Conservation (phyloP, 2,888 invertebrate species). For the Noctua janthe region DNA sequence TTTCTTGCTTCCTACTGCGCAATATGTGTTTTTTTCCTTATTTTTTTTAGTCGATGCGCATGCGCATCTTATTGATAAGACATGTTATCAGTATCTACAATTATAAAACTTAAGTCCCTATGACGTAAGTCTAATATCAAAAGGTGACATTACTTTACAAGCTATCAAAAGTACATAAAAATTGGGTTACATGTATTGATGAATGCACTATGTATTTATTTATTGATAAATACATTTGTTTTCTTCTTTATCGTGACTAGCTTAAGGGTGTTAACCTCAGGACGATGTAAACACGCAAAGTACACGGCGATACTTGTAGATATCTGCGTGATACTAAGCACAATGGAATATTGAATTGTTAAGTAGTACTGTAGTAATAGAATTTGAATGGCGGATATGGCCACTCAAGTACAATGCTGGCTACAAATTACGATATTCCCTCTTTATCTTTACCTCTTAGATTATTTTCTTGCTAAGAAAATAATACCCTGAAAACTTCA, state of each 20-base stretch:
- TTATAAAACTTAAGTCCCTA: constrained; percentile 23
- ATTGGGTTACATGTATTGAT: constrained; percentile 32
- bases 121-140: constrained; percentile 33
- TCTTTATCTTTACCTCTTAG: neutral
- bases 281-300: constrained; percentile 39
- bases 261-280: constrained; percentile 55
- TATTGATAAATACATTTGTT: constrained; percentile 47
- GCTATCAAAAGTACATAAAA: constrained; percentile 43
- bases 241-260: constrained; percentile 49
- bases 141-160: constrained; percentile 35
- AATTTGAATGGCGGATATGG: constrained; percentile 16
- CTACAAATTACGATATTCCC: neutral
- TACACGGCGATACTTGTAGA: constrained; percentile 32
- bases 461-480: neutral
- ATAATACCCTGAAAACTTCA: constrained; percentile 4
- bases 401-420: neutral
- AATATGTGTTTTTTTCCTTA: constrained; percentile 5
- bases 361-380: constrained; percentile 20
- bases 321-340: constrained; percentile 38
- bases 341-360: constrained; percentile 54
- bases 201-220: constrained; percentile 9
- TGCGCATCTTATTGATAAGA: constrained; percentile 34
- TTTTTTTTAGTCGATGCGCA: constrained; percentile 8
- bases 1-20: neutral
- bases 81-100: constrained; percentile 22